These are phyloP conservation scores for Damaliscus lunatus DNA, from an alignment of 2,113 vertebrate genomes.

Conservation along the genomic window DNA sequence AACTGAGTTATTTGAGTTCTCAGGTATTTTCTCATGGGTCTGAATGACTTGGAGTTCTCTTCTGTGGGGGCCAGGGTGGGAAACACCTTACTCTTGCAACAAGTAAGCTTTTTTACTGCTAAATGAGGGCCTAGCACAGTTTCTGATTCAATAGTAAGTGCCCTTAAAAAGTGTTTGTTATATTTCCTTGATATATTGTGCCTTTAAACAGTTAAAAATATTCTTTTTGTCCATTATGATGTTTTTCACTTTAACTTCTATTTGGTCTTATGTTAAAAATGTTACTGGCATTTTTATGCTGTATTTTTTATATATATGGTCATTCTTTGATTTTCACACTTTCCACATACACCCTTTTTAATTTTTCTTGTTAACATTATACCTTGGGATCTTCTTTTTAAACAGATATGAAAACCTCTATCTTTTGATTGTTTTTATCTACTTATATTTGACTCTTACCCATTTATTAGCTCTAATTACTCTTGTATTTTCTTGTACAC, in stretches of 20 bases:
- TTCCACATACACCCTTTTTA: background rate
- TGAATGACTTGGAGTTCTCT: background rate
- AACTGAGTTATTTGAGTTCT: background rate
- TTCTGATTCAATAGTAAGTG: background rate
- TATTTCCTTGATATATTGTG: background rate
- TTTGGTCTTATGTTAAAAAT: background rate
- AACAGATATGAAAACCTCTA: background rate
- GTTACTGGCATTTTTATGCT: background rate
- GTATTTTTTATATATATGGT: background rate
- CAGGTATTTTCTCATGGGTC: background rate
- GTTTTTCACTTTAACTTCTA: background rate
- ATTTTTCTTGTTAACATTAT: background rate
- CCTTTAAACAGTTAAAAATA: background rate
- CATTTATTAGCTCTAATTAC: background rate
- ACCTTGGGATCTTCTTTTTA: background rate
- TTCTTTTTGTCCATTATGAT: background rate
- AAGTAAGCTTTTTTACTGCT: background rate
- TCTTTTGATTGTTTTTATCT: background rate
- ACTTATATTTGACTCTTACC: background rate
- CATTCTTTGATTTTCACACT: background rate
- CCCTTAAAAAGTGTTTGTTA: background rate
- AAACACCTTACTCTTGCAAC: background rate
- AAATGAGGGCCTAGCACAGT: background rate
- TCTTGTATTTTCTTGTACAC: background rate
- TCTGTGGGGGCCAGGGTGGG: background rate